Percentiles rank a stretch among this genome's conserved stretches.
These are phyloP conservation scores for Lineus longissimus DNA, from an alignment of 1,140 invertebrate species.

Conservation along the genomic window DNA sequence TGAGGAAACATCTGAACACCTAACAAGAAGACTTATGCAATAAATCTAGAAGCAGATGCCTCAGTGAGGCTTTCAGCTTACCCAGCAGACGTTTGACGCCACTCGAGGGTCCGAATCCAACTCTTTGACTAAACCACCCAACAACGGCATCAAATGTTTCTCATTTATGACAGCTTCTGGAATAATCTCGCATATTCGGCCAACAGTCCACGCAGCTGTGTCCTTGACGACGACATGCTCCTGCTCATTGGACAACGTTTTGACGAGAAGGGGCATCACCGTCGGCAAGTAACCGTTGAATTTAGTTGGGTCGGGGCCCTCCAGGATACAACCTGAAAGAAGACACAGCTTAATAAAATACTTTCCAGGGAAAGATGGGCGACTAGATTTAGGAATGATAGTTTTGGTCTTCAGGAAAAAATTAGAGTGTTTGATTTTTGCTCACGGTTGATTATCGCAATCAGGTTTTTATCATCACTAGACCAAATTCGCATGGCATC, in stretches of 20 bases:
- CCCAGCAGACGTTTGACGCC: slow-evolving; percentile 98
- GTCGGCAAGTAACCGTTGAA: slow-evolving; percentile 92
- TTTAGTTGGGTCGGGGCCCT: slow-evolving; percentile 82
- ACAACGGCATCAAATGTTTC: slow-evolving; percentile 67
- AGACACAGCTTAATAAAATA: slow-evolving; percentile 10
- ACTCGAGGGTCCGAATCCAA: slow-evolving; percentile 87
- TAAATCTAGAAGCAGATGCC: too few relatives aligned
- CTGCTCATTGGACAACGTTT: slow-evolving; percentile 79
- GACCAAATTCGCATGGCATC: too few relatives aligned
- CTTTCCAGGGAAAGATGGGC: too few relatives aligned
- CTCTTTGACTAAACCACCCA: slow-evolving; percentile 85
- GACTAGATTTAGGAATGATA: too few relatives aligned
- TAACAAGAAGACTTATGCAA: too few relatives aligned
- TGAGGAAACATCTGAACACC: too few relatives aligned
- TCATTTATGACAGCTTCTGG: slow-evolving; percentile 94
- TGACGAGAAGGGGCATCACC: slow-evolving; percentile 91
- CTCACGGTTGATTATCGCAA: too few relatives aligned
- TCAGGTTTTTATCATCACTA: too few relatives aligned
- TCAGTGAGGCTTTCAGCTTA: slow-evolving; percentile 33
- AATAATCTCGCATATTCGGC: slow-evolving; percentile 94
- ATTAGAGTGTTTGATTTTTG: too few relatives aligned
- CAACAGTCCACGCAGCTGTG: slow-evolving; percentile 97
- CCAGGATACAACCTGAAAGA: slow-evolving; percentile 75
- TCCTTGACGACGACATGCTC: slow-evolving; percentile 91
- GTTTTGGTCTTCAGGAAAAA: too few relatives aligned